A percentile compares a stretch with the other conserved stretches of the same genome.
Conservation (phyloP, 2,888 invertebrate species). For the Dascillus cervinus region DNA sequence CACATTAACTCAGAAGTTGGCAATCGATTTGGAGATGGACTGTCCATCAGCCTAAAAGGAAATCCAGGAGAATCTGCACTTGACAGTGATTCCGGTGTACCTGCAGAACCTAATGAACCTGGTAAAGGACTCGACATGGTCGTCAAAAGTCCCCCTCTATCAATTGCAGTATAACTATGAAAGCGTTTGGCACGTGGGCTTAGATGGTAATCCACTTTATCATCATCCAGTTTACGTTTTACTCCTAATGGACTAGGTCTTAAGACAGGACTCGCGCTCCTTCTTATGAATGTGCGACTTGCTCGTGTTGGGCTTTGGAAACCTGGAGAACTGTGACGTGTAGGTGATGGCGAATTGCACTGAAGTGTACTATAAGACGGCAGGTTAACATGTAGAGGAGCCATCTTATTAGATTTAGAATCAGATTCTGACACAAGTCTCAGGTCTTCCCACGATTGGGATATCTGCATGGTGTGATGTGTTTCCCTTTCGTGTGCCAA, state of each 20-base stretch:
- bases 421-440: conserved; percentile 45
- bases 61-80: conserved; percentile 55
- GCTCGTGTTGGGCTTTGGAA: conserved; percentile 67
- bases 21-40: conserved; percentile 46
- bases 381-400: conserved; percentile 44
- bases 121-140: conserved; percentile 45
- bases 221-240: conserved; percentile 58
- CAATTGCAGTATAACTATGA: conserved; percentile 34
- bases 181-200: conserved; percentile 43
- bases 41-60: conserved; percentile 47
- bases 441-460: conserved; percentile 90
- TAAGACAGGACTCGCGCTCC: conserved; percentile 84
- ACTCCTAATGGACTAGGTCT: conserved; percentile 68
- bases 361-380: conserved; percentile 35
- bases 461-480: conserved; percentile 88
- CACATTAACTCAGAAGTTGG: conserved; percentile 36
- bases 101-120: conserved; percentile 50
- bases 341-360: conserved; percentile 39
- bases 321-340: conserved; percentile 33
- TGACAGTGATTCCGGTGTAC: conserved; percentile 54
- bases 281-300: conserved; percentile 58
- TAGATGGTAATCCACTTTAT: conserved; percentile 37
- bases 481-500: conserved; percentile 87
- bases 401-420: conserved; percentile 35
- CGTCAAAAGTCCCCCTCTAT: conserved; percentile 38